Conservation (phyloP, 2,888 invertebrate species). For the Meliscaeva auricollis region DNA sequence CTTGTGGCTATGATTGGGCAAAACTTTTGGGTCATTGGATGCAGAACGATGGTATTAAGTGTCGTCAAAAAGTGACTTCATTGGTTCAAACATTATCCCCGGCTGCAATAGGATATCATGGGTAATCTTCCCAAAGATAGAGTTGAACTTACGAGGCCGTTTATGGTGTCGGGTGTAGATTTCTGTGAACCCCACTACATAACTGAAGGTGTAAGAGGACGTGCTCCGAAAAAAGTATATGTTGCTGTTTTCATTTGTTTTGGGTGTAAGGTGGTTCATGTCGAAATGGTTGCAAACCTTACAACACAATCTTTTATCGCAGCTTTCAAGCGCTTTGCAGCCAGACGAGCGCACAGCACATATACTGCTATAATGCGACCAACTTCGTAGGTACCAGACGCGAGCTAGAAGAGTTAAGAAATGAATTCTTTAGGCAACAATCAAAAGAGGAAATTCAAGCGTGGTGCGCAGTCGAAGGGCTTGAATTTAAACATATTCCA, state of each 20-base stretch:
- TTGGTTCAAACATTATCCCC: no score
- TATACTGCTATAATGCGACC: conserved; percentile 11
- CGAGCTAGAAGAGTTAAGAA: conserved; percentile 3
- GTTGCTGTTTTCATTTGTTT: conserved; percentile 16
- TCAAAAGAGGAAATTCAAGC: neutral
- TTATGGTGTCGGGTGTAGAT: no score
- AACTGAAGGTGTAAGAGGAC: neutral
- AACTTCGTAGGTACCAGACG: conserved; percentile 14
- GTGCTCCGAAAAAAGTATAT: neutral
- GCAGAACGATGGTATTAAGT: no score
- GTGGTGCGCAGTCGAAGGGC: neutral
- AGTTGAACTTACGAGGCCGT: neutral
- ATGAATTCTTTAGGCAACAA: neutral
- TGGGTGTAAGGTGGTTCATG: conserved; percentile 10
- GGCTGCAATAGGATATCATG: no score
- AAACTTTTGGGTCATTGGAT: no score
- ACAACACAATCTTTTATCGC: conserved; percentile 1
- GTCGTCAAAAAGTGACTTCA: no score
- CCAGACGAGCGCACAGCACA: neutral
- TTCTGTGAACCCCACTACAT: neutral
- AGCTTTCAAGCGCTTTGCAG: neutral
- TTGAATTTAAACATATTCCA: conserved; percentile 6
- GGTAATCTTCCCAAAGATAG: no score
- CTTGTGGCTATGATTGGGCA: no score
- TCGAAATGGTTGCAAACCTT: conserved; percentile 4